Evolutionary conservation across 2,113 vertebrate genomes (phyloP).

Genomic region (Cygnus atratus): DNA sequence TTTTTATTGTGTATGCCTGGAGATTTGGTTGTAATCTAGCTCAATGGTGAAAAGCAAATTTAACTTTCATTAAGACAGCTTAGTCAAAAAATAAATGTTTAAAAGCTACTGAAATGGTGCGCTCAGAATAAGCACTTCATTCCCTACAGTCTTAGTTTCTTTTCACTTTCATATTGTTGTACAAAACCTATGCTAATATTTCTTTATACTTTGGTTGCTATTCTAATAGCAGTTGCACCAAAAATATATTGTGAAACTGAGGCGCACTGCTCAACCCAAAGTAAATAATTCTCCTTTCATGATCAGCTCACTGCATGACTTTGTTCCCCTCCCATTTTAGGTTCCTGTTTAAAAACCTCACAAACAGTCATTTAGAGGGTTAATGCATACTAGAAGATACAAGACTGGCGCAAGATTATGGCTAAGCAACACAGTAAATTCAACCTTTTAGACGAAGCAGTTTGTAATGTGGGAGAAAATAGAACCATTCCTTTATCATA

Average conservation of each 20-base stretch:
- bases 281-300: neutral
- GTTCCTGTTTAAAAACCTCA: neutral
- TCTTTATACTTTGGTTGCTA: neutral
- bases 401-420: neutral
- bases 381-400: neutral
- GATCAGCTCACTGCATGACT: neutral
- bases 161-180: neutral
- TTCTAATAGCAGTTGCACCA: neutral
- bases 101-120: neutral
- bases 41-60: neutral
- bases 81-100: neutral
- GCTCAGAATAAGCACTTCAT: neutral
- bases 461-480: neutral
- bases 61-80: neutral
- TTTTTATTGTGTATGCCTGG: neutral
- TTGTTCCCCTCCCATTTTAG: neutral
- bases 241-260: neutral
- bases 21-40: neutral
- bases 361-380: neutral
- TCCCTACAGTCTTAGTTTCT: neutral
- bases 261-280: neutral
- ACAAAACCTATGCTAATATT: neutral
- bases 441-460: neutral
- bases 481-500: neutral
- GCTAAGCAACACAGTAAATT: neutral